These are phyloP conservation scores for Sphyrna mokarran DNA, from an alignment of 2,113 vertebrate species.

Conservation along the genomic window DNA sequence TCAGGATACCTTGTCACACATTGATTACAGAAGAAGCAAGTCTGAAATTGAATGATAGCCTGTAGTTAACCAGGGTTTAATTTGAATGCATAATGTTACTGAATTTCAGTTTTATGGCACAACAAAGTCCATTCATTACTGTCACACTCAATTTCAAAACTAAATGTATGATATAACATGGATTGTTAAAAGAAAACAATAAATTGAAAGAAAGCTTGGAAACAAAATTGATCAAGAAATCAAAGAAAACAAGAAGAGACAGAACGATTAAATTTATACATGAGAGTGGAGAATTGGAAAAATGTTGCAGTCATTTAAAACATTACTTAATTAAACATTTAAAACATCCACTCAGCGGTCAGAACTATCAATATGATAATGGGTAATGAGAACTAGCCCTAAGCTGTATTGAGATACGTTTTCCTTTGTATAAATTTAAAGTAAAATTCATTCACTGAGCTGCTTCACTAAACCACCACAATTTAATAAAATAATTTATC, in stretches of 20 bases:
- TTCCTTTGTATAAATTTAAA: neutral
- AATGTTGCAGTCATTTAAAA: neutral
- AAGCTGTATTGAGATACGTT: neutral
- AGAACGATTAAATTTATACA: neutral
- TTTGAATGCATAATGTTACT: conserved; percentile 27
- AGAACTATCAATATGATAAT: neutral
- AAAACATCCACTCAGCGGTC: neutral
- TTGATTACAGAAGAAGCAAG: neutral
- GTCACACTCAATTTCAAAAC: conserved; percentile 13
- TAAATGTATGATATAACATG: neutral
- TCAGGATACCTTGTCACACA: neutral
- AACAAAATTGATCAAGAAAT: conserved; percentile 19
- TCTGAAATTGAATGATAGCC: neutral
- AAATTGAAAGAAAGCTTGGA: neutral
- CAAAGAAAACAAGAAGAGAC: neutral
- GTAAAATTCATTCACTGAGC: neutral
- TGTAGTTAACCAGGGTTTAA: neutral
- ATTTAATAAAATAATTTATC: neutral
- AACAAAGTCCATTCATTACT: neutral
- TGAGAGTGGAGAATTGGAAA: neutral
- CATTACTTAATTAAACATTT: neutral
- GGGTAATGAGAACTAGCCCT: neutral
- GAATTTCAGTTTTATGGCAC: neutral
- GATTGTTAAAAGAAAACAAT: neutral
- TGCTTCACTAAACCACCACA: neutral